A percentile compares a stretch with the other conserved stretches of the same genome.
Evolutionary conservation across 2,888 invertebrate species (phyloP).

Genomic region (Melanotus villosus): DNA sequence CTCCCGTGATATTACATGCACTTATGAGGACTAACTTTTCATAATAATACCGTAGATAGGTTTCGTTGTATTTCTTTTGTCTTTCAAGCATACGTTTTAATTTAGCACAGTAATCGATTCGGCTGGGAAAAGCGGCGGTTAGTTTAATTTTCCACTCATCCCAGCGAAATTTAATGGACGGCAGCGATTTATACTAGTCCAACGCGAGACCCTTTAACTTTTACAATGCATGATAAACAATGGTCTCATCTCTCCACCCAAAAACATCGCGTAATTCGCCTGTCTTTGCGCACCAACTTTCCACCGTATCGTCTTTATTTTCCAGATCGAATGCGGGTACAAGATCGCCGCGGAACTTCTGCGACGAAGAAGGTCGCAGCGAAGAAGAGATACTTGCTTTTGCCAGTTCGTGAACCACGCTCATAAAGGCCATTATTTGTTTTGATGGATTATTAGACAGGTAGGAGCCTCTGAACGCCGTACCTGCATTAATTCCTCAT

Average conservation of each 20-base stretch:
- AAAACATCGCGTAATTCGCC: not conserved
- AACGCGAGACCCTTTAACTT: not conserved
- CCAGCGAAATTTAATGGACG: not conserved
- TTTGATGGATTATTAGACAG: too few relatives aligned
- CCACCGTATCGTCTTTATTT: not conserved
- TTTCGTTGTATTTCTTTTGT: constrained; percentile 35
- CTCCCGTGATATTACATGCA: constrained; percentile 36
- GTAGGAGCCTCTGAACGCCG: too few relatives aligned
- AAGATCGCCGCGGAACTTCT: too few relatives aligned
- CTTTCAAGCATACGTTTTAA: constrained; percentile 27
- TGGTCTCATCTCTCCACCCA: too few relatives aligned
- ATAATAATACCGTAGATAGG: constrained; percentile 41
- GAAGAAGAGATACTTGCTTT: too few relatives aligned
- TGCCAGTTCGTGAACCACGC: not conserved
- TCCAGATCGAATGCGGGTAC: too few relatives aligned
- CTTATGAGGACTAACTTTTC: constrained; percentile 44
- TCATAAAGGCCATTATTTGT: too few relatives aligned
- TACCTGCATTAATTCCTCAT: too few relatives aligned
- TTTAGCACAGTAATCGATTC: constrained; percentile 23
- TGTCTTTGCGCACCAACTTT: not conserved
- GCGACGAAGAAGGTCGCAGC: too few relatives aligned
- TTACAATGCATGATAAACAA: too few relatives aligned
- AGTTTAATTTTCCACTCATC: not conserved
- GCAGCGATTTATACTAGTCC: not conserved
- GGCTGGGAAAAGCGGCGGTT: constrained; percentile 35